Evolutionary conservation across 2,888 invertebrate species (phyloP).

Genomic region (Orthosia gothica): DNA sequence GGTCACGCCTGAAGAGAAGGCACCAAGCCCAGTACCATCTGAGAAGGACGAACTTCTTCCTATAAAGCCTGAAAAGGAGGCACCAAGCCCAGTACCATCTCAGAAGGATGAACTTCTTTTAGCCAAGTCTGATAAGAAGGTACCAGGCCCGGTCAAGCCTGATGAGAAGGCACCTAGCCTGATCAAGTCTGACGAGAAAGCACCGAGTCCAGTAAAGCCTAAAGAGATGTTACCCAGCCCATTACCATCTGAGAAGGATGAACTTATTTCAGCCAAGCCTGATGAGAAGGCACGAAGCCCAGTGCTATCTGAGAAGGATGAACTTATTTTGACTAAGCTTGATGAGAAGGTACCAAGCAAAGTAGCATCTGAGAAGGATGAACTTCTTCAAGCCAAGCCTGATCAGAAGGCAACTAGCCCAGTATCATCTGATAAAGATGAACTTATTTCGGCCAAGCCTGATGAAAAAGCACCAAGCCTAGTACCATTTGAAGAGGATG

Average conservation of each 20-base stretch:
- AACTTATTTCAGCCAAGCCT: constrained; percentile 3
- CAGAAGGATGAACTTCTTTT: constrained; percentile 33
- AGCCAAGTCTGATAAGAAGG: not conserved
- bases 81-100: not conserved
- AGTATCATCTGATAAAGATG: too few relatives aligned
- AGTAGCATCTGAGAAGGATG: too few relatives aligned
- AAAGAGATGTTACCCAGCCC: not conserved
- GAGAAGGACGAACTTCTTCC: not conserved
- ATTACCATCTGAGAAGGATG: constrained; percentile 4
- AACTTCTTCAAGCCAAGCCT: not conserved
- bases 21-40: not conserved
- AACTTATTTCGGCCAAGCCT: too few relatives aligned
- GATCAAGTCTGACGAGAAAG: not conserved
- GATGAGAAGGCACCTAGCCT: constrained; percentile 22
- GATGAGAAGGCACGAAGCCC: constrained; percentile 12
- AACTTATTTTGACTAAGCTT: constrained; percentile 9
- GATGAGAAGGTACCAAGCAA: not conserved
- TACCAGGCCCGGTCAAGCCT: not conserved
- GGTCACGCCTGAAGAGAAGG: not conserved
- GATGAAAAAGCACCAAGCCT: not conserved
- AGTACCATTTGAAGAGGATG: not conserved
- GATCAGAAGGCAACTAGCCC: not conserved
- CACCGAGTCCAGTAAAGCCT: not conserved
- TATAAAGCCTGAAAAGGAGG: not conserved
- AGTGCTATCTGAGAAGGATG: constrained; percentile 28